Evolutionary conservation across 1,140 invertebrate genomes (phyloP), one percentile per base, ranked within the genome.

Genomic region (Papilio xuthus): DNA sequence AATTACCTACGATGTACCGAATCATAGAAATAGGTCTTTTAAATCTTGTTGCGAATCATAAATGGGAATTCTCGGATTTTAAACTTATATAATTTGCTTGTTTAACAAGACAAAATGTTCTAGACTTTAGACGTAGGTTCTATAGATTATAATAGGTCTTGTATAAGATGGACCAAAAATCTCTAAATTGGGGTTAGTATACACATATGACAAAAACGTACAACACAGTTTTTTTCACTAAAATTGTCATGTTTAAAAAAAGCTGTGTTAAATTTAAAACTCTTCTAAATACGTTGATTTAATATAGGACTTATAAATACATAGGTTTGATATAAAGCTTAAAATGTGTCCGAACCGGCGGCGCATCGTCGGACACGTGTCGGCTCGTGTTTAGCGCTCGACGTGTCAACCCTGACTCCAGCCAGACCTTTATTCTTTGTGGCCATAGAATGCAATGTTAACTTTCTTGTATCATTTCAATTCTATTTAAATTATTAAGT

Each of bases 281-380:
- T 44, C 42, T 44, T 44, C 8, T 44, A 44, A 44, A 10, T 53
- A 53, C 50, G 50, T 20, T 53, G 13, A 50, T 50, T 20, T 20
- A 53, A 53, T 53, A 53, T 41, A 71, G 15, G 15, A n/a, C n/a
- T 42, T 71, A 71, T 13, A 53, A 69, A 70, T 44, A 37, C 50
- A 26, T 79, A 53, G 78, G 32, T 60, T 63, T 74, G 79, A 80
- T 79, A 79, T 80, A 80, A 80, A 77, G 77, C 56, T 74, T 80
- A 79, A 78, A 82, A 82, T 79, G 77, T 80, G 79, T 82, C 79
- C 79, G 47, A 80, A 77, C 50, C 72, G 67, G 77, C 69, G 47
- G 63, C 78, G 53, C 50, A 37, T 75, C 76, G 50, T n/a, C 73
- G 44, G 81, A 82, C 81, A 81, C 67, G 47, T 79, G 80, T 81